Percentiles rank a stretch among this genome's conserved stretches.
phyloP scores from a whole-genome alignment of 2,888 invertebrate species.

The Polydrusus tereticollis region DNA sequence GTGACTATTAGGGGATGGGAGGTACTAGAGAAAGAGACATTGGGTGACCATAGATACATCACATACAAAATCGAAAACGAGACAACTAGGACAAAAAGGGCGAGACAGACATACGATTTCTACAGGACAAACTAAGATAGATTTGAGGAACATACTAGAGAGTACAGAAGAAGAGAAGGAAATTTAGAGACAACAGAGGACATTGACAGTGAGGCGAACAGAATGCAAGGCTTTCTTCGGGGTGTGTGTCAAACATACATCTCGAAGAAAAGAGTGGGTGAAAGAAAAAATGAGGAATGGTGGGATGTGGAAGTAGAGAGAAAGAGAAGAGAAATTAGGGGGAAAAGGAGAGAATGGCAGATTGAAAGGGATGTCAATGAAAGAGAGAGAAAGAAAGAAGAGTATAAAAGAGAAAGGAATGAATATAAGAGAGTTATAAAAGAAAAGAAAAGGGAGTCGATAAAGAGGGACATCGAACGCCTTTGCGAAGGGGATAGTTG shows the following conservation, averaged over 20 bases:
- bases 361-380: not conserved
- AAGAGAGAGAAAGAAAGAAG: not conserved
- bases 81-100: not conserved
- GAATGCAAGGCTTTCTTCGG: not conserved
- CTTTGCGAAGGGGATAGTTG: constrained; percentile 12
- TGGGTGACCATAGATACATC: constrained; percentile 49
- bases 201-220: not conserved
- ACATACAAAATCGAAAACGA: constrained; percentile 4
- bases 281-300: not conserved
- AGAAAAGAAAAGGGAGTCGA: not conserved
- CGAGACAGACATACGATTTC: constrained; percentile 9
- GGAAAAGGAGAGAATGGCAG: not conserved
- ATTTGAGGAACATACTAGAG: not conserved
- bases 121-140: not conserved
- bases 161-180: not conserved
- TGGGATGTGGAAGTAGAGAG: not conserved
- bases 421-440: constrained; percentile 11
- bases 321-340: not conserved
- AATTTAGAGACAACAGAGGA: not conserved
- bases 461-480: constrained; percentile 2
- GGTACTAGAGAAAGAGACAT: constrained; percentile 39
- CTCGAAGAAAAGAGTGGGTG: no score
- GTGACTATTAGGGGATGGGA: constrained; percentile 24
- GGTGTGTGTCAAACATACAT: not conserved
- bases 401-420: not conserved